Conservation (phyloP, 1,140 invertebrate species). For the Homalodisca vitripennis region DNA sequence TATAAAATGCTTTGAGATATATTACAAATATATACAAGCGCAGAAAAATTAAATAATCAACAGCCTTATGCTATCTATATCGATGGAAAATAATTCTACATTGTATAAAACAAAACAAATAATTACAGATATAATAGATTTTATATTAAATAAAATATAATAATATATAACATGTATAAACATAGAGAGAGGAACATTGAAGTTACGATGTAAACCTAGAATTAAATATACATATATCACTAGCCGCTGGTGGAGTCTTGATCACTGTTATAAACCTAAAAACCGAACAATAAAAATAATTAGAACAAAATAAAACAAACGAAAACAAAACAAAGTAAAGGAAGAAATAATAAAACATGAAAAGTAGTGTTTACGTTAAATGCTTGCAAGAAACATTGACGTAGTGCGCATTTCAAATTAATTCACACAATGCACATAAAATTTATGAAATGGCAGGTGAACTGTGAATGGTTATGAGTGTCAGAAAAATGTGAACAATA, state of each 20-base stretch:
- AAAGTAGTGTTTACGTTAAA: neutral
- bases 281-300: slow-evolving; percentile 22
- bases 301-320: neutral
- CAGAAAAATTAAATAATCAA: slow-evolving; percentile 16
- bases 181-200: slow-evolving; percentile 16
- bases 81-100: slow-evolving; percentile 24
- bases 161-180: slow-evolving; percentile 29
- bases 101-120: slow-evolving; percentile 28
- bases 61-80: slow-evolving; percentile 2
- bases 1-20: slow-evolving; percentile 27
- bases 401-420: neutral
- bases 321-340: neutral
- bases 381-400: neutral
- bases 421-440: too few species aligned
- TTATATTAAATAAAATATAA: slow-evolving; percentile 26
- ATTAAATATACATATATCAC: slow-evolving; percentile 6
- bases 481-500: too few species aligned
- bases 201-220: slow-evolving; percentile 1
- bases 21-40: slow-evolving; percentile 28
- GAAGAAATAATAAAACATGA: neutral
- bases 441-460: too few species aligned
- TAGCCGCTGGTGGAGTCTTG: neutral
- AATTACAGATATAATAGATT: slow-evolving; percentile 23
- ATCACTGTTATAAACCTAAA: slow-evolving; percentile 12
- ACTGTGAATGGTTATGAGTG: too few species aligned